These are phyloP conservation scores for Nanorana parkeri DNA, from an alignment of 2,113 vertebrate species.

Conservation along the genomic window DNA sequence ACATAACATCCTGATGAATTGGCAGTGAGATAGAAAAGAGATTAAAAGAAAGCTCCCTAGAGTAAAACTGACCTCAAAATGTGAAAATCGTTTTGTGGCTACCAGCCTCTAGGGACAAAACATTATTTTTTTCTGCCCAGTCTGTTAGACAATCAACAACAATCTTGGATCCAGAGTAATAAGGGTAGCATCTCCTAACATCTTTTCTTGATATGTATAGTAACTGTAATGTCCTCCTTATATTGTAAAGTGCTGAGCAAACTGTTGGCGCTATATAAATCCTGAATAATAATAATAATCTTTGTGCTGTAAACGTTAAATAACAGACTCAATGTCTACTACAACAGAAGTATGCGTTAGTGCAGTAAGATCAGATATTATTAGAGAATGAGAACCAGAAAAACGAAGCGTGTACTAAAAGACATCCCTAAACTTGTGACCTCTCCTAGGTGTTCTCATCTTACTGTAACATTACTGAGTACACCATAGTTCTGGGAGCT, in stretches of 20 bases:
- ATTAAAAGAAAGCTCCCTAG: slow-evolving; percentile 11
- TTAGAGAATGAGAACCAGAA: not conserved
- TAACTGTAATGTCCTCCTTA: too few relatives aligned
- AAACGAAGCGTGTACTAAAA: too few relatives aligned
- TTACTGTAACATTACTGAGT: too few relatives aligned
- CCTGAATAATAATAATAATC: too few relatives aligned
- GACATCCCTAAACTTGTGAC: too few relatives aligned
- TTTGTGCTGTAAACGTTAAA: not conserved
- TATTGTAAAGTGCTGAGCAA: too few relatives aligned
- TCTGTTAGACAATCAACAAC: not conserved
- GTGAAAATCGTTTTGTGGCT: slow-evolving; percentile 14
- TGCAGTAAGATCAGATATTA: not conserved
- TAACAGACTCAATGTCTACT: not conserved
- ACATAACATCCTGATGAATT: slow-evolving; percentile 1
- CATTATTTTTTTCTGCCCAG: not conserved
- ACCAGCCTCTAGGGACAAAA: not conserved
- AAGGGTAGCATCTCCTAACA: too few relatives aligned
- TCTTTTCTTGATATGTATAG: too few relatives aligned
- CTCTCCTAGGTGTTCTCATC: too few relatives aligned
- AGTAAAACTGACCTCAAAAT: slow-evolving; percentile 19
- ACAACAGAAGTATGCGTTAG: not conserved
- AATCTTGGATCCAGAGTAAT: not conserved
- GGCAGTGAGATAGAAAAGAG: not conserved
- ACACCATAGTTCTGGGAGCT: too few relatives aligned
- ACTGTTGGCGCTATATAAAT: too few relatives aligned